These are phyloP conservation scores for Kryptolebias marmoratus DNA, from an alignment of 2,113 vertebrate genomes.

Conservation along the genomic window DNA sequence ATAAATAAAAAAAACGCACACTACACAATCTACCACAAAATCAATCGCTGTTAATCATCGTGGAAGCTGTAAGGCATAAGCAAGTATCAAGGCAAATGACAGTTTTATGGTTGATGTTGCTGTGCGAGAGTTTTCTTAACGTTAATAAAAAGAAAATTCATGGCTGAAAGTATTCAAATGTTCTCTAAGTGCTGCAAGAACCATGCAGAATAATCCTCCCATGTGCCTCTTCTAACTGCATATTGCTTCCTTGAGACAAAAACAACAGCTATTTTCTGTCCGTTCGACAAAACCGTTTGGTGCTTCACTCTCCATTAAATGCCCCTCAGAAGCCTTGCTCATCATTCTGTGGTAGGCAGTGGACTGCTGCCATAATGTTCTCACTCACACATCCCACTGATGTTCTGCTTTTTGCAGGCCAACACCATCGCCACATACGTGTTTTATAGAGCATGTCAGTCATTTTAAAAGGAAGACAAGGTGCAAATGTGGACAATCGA, in stretches of 20 bases:
- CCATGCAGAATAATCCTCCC: no score
- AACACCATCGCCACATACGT: conserved; percentile 9
- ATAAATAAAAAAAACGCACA: conserved; percentile 7
- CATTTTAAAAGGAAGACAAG: conserved; percentile 6
- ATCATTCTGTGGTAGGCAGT: conserved; percentile 25
- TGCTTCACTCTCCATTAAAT: conserved; percentile 37
- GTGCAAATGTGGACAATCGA: conserved; percentile 2
- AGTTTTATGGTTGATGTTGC: not conserved
- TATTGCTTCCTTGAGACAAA: conserved; percentile 25
- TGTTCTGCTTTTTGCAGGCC: conserved; percentile 17
- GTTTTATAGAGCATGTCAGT: conserved; percentile 9
- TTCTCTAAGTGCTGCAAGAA: conserved; percentile 5
- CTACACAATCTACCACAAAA: conserved; percentile 55
- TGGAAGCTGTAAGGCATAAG: conserved; percentile 12
- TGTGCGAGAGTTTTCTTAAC: not conserved
- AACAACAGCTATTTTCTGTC: conserved; percentile 28
- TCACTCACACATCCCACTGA: conserved; percentile 19
- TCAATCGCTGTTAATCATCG: conserved; percentile 53
- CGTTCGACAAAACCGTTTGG: conserved; percentile 26
- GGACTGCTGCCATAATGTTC: conserved; percentile 12
- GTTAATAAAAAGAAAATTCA: not conserved
- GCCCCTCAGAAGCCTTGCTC: conserved; percentile 25
- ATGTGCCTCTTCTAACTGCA: not conserved
- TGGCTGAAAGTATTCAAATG: conserved; percentile 10
- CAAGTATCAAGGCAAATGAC: not conserved